Base-by-base conservation (phyloP, 53 echinoderm and acorn worm genomes). In the Stichopus horrens region DNA sequence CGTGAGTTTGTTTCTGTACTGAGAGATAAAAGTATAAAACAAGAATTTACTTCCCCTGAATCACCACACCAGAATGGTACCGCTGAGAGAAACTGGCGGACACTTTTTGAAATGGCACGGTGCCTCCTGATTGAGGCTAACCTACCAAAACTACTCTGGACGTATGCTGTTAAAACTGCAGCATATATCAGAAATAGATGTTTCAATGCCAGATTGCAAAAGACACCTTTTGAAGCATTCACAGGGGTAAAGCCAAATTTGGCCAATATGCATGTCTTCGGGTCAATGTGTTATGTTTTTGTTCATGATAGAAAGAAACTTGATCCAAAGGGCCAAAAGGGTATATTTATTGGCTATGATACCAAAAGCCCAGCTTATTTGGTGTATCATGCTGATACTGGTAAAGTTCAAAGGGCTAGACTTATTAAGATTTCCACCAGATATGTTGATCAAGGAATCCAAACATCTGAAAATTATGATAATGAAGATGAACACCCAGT, bases 41-140 rank as follows among this genome's bases (percentile, higher is more conserved):
- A 90, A 65, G 87, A 87, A 55, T 83, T 83, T 2, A 76, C 79
- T 66, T 66, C 60, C 0, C 87, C 91, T 0, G 9, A 87, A 52
- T 90, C 91, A 56, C 91, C 87, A 0, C 87, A 90, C 16, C 91
- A 90, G 86, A 90, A 90, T 78, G 79, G 79, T 66, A 90, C 87
- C 0, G 87, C 87, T 59, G 91, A 90, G 57, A 86, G 86, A 71
- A 53, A 77, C 51, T 77, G 90, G 90, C 86, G 88, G 16, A 90
- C 90, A 1, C 79, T 90, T 52, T 90, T 90, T 77, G 78, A 86
- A 63, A 90, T 87, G 90, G 88, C 14, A 57, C 88, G 91, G 51
- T 91, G 91, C 14, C 14, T 87, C 18, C 75, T 90, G 5, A 5
- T 90, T 8, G 90, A 90, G 52, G 37, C 86, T 7, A 52, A 23